These are phyloP conservation scores for Balanococcus diminutus DNA, from an alignment of 2,888 invertebrate species.

Conservation along the genomic window DNA sequence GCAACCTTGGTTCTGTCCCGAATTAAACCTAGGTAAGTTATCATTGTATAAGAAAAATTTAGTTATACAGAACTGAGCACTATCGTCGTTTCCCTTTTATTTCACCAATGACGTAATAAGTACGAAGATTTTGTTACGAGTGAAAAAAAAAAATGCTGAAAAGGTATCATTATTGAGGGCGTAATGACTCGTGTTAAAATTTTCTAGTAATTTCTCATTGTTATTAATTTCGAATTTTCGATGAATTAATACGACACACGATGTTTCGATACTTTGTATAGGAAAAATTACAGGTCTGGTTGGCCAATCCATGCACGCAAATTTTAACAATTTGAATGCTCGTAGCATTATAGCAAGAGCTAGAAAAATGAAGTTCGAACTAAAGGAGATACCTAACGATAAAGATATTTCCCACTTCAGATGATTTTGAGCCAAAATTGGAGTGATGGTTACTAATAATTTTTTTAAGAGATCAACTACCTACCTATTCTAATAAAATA, in stretches of 20 bases:
- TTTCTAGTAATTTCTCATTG: neutral
- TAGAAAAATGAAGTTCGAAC: too few relatives aligned
- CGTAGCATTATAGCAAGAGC: too few relatives aligned
- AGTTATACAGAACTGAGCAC: too few relatives aligned
- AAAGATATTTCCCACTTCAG: too few relatives aligned
- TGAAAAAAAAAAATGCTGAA: neutral
- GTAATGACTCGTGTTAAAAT: neutral
- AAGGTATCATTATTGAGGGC: neutral
- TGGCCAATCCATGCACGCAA: too few relatives aligned
- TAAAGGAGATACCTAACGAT: too few relatives aligned
- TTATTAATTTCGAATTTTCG: neutral
- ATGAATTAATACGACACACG: neutral
- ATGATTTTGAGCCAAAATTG: too few relatives aligned
- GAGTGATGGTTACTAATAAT: too few relatives aligned
- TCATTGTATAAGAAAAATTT: neutral
- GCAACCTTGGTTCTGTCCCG: neutral
- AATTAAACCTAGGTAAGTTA: neutral
- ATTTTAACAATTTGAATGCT: too few relatives aligned
- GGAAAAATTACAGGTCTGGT: neutral
- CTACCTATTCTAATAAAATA: too few relatives aligned
- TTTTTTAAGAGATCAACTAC: too few relatives aligned
- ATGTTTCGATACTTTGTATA: neutral
- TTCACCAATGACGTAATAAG: neutral
- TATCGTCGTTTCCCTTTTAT: neutral
- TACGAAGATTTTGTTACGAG: neutral